Conservation (phyloP, 2,888 invertebrate species). For the Drosophila engyochracea region DNA sequence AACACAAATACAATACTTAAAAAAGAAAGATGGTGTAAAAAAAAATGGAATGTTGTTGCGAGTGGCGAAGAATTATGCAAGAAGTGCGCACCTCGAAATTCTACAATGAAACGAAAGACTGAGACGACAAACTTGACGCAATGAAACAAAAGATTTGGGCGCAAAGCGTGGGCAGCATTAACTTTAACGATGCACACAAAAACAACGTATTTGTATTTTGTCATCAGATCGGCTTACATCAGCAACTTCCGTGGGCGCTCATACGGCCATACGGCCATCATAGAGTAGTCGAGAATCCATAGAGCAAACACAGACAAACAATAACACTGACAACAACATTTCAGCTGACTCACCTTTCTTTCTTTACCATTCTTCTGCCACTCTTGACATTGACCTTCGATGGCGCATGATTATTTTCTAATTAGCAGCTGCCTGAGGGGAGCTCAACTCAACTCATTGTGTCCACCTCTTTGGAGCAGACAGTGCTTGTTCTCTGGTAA, state of each 20-base stretch:
- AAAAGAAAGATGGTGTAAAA: constrained; percentile 8
- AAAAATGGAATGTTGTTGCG: constrained; percentile 48
- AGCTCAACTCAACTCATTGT: constrained; percentile 15
- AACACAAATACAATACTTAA: constrained; percentile 5
- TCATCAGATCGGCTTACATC: constrained; percentile 43
- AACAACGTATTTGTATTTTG: constrained; percentile 11
- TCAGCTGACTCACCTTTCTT: constrained; percentile 51
- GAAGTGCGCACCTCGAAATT: constrained; percentile 30
- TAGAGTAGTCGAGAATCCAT: neutral
- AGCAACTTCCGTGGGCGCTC: constrained; percentile 38
- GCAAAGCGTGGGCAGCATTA: constrained; percentile 37
- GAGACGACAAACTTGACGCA: constrained; percentile 50
- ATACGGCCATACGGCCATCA: neutral
- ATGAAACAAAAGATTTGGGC: neutral
- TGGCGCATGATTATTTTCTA: constrained; percentile 70
- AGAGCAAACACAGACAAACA: neutral
- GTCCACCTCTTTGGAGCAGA: constrained; percentile 48
- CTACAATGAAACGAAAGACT: constrained; percentile 53
- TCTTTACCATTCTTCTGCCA: constrained; percentile 11
- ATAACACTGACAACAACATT: constrained; percentile 8
- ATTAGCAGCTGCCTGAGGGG: constrained; percentile 59
- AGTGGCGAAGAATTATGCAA: constrained; percentile 43
- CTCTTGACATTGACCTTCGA: constrained; percentile 69
- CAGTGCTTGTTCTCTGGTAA: constrained; percentile 47
- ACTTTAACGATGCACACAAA: constrained; percentile 17